Percentiles rank a stretch among this genome's conserved stretches.
These are phyloP conservation scores for Cetonia aurata DNA, from an alignment of 2,888 invertebrate genomes.

Conservation along the genomic window DNA sequence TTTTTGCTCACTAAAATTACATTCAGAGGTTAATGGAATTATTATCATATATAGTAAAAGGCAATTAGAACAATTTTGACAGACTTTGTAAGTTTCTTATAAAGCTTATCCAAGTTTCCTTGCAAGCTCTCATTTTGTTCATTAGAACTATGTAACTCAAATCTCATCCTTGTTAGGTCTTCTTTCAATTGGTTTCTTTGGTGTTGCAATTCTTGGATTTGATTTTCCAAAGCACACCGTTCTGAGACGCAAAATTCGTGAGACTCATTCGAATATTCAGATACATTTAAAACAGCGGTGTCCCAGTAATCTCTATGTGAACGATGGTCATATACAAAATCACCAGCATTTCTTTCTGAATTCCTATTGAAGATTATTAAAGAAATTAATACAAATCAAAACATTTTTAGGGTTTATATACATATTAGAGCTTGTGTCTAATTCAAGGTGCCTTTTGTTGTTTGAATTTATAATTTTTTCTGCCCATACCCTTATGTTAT, in stretches of 20 bases:
- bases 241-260: conserved; percentile 27
- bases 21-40: not conserved
- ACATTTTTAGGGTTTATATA: conserved; percentile 14
- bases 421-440: conserved; percentile 27
- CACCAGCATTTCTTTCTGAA: conserved; percentile 6
- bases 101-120: conserved; percentile 31
- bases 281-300: conserved; percentile 17
- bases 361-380: conserved; percentile 22
- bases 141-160: conserved; percentile 14
- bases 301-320: conserved; percentile 29
- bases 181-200: conserved; percentile 39
- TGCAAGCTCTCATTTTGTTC: conserved; percentile 44
- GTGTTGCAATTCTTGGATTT: conserved; percentile 40
- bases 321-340: conserved; percentile 19
- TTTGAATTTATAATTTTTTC: conserved; percentile 25
- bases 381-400: conserved; percentile 18
- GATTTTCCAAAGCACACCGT: conserved; percentile 38
- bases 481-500: conserved; percentile 35
- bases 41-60: not conserved
- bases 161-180: conserved; percentile 33
- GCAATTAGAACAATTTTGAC: not conserved
- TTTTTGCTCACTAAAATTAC: conserved; percentile 36
- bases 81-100: conserved; percentile 38
- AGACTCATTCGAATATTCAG: conserved; percentile 21
- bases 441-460: not conserved